phyloP scores from a whole-genome alignment of 2,113 vertebrate species.

The Pluvianellus socialis region DNA sequence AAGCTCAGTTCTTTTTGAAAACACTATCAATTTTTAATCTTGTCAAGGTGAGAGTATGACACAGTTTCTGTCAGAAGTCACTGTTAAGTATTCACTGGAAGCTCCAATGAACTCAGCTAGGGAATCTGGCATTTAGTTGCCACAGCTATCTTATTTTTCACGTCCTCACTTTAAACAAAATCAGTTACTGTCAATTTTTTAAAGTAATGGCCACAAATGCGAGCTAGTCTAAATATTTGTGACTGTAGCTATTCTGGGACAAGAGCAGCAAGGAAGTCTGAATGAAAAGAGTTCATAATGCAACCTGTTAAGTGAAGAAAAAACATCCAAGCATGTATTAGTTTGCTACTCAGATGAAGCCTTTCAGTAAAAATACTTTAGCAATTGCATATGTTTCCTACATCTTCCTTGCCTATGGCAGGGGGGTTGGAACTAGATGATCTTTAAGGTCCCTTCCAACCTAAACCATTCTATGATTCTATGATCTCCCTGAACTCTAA shows the following conservation, averaged over 20 bases:
- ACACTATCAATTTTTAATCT: slow-evolving; percentile 50
- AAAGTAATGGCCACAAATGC: not conserved
- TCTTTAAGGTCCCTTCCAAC: too few species aligned
- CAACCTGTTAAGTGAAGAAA: not conserved
- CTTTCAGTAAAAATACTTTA: not conserved
- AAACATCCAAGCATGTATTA: not conserved
- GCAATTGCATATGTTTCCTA: not conserved
- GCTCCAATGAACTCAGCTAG: not conserved
- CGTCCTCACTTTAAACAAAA: not conserved
- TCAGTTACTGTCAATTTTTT: not conserved
- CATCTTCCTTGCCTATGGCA: too few species aligned
- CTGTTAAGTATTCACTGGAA: not conserved
- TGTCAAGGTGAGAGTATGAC: slow-evolving; percentile 3
- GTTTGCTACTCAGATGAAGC: not conserved
- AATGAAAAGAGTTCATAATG: not conserved
- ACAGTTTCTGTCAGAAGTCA: slow-evolving; percentile 10
- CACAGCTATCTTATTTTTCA: not conserved
- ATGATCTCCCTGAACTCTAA: not conserved
- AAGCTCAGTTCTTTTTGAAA: slow-evolving; percentile 27
- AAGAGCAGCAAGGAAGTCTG: not conserved
- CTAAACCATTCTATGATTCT: too few species aligned
- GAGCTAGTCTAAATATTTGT: not conserved
- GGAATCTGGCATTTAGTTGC: not conserved
- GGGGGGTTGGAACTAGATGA: too few species aligned
- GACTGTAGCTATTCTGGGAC: not conserved